Percentiles rank a stretch among this genome's conserved stretches.
phyloP scores from a whole-genome alignment of 2,113 vertebrate species.

The Leptobrachium leishanense region DNA sequence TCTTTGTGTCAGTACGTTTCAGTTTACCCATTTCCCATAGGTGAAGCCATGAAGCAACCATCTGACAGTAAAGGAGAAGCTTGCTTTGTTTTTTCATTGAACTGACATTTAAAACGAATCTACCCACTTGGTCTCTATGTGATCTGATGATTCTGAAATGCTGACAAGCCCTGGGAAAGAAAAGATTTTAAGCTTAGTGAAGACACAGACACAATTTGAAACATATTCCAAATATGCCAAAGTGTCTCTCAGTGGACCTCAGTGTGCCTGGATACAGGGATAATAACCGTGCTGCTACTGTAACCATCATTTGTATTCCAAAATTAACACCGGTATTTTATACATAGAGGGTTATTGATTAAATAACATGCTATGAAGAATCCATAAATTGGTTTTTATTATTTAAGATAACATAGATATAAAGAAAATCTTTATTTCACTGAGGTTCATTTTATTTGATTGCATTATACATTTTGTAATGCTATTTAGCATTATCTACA shows the following conservation, averaged over 20 bases:
- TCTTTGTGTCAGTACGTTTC: slow-evolving; percentile 27
- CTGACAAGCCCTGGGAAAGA: slow-evolving; percentile 23
- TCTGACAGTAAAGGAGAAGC: slow-evolving; percentile 18
- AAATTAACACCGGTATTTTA: too few species aligned
- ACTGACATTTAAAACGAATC: slow-evolving; percentile 35
- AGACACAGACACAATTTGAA: slow-evolving; percentile 13
- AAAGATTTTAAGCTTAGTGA: slow-evolving; percentile 14
- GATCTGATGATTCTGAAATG: slow-evolving; percentile 36
- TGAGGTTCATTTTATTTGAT: neutral
- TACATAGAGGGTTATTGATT: too few species aligned
- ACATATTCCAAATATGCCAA: slow-evolving; percentile 7
- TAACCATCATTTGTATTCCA: too few species aligned
- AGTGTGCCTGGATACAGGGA: too few species aligned
- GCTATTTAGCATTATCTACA: neutral
- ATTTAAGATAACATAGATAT: too few species aligned
- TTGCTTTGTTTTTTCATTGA: slow-evolving; percentile 15
- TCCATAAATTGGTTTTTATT: too few species aligned
- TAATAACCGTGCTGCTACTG: too few species aligned
- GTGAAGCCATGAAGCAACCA: slow-evolving; percentile 16
- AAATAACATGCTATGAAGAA: too few species aligned
- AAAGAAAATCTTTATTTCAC: too few species aligned
- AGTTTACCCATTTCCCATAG: slow-evolving; percentile 23
- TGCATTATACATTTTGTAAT: neutral
- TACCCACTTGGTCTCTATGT: slow-evolving; percentile 24
- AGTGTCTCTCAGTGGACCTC: neutral